Conservation (phyloP, 2,888 invertebrate species). For the Lypha dubia region DNA sequence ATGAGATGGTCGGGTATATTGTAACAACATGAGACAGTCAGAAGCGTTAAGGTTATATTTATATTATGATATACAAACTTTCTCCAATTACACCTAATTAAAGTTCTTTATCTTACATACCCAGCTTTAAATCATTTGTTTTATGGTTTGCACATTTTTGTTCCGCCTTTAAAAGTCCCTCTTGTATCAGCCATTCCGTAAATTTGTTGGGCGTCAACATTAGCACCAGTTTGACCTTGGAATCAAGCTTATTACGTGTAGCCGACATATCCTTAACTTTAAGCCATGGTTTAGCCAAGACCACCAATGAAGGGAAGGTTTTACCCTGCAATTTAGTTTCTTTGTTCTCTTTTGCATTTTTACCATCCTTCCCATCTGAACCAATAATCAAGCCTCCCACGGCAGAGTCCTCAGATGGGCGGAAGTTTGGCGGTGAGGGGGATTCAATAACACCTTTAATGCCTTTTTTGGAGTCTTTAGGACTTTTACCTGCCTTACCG, state of each 20-base stretch:
- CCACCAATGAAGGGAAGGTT: constrained; percentile 93
- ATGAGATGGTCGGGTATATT: not conserved
- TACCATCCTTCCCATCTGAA: constrained; percentile 84
- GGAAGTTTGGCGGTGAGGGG: constrained; percentile 80
- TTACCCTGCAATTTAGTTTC: constrained; percentile 90
- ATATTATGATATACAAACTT: no score
- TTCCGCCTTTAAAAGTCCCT: constrained; percentile 91
- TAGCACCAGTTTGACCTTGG: constrained; percentile 91
- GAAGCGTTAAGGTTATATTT: not conserved
- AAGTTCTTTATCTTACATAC: constrained; percentile 80
- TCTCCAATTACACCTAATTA: not conserved
- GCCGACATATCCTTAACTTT: constrained; percentile 87
- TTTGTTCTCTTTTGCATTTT: constrained; percentile 87
- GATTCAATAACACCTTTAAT: constrained; percentile 50
- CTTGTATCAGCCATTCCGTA: constrained; percentile 95
- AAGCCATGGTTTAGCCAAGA: constrained; percentile 91
- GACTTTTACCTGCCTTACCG: constrained; percentile 31
- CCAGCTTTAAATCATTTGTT: constrained; percentile 89
- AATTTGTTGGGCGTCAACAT: constrained; percentile 93
- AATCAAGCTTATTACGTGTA: constrained; percentile 88
- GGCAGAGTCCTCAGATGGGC: constrained; percentile 89
- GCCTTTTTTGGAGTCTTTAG: constrained; percentile 61
- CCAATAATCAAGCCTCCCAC: constrained; percentile 89
- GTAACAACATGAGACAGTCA: not conserved
- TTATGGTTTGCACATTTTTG: constrained; percentile 90